Percentiles rank a stretch among this genome's conserved stretches.
phyloP scores from a whole-genome alignment of 2,113 vertebrate species.

The Heterotis niloticus region DNA sequence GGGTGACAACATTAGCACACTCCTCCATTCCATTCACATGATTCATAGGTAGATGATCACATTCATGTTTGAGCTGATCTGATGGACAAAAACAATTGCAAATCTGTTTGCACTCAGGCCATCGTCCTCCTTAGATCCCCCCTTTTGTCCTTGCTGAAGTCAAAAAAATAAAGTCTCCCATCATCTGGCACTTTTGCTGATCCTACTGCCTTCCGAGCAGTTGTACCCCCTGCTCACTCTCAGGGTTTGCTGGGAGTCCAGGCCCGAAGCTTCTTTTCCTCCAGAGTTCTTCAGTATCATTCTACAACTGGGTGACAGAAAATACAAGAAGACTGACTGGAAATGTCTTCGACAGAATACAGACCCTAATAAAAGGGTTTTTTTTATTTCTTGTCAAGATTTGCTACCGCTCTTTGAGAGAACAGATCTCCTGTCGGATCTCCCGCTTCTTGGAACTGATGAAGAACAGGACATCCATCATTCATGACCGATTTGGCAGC shows the following conservation, averaged over 20 bases:
- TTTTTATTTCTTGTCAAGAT: neutral
- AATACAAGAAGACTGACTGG: neutral
- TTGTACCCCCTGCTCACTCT: neutral
- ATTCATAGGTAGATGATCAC: no score
- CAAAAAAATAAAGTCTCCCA: neutral
- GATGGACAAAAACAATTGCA: no score
- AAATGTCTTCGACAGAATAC: neutral
- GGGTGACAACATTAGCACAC: slow-evolving; percentile 11
- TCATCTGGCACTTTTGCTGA: neutral
- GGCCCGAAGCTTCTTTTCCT: neutral
- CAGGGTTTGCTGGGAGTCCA: neutral
- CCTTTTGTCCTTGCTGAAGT: neutral
- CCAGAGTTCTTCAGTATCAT: neutral
- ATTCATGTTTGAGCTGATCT: no score
- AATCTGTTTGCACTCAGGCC: no score
- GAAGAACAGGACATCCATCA: neutral
- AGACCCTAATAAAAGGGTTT: neutral
- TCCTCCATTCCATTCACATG: neutral
- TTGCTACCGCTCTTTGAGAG: no score
- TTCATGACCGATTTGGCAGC: neutral
- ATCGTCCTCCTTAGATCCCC: neutral
- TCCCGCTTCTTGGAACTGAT: neutral
- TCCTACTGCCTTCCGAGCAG: neutral
- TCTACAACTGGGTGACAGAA: neutral
- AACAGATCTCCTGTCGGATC: neutral